Base-by-base conservation (phyloP, 1,140 invertebrate species). In the Physella acuta region DNA sequence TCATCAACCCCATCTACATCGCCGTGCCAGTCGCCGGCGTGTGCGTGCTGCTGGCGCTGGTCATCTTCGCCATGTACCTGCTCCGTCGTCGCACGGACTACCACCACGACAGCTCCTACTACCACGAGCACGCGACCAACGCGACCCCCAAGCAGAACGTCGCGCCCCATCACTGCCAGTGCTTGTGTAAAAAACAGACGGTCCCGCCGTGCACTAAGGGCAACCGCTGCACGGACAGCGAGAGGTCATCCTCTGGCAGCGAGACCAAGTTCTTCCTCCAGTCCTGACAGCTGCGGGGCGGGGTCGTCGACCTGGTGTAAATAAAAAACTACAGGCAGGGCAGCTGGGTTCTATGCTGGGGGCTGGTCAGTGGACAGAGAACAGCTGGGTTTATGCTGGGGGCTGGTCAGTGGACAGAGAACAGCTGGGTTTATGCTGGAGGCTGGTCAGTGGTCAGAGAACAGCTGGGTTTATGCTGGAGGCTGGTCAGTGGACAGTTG, bases 51-150 rank as follows among this genome's bases (percentile, higher is more conserved):
- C 71, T 83, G 36, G 81, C 80, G 8, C 69, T 83, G 24, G 76
- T 82, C 49, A 81, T 83, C 64, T 83, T 83, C 68, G 80, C 81
- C 59, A 81, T 83, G 78, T 83, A 83, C 68, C 68, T 83, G 36
- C 67, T 83, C 26, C 58, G 78, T n/a, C 67, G 80, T 20, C 73
- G 77, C 2, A 76, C 68, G n/a, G 76, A 76, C 39, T 75, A 76
- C 55, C 76, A 79, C 37, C 77, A 76, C 49, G 75, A 76, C 68
- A 74, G 73, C 44, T 62, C 73, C 31, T 56, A 55, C 49, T 58
- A 49, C n/a, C 28, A 63, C 52, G 59, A 37, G n/a, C 64, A 72
- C 60, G 59, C 28, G 0, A 4, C 39, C 44, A 58, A 24, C n/a
- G 51, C 37, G 5, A 30, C 31, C 2, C 64, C 30, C n/a, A 55